Percentiles rank a stretch among this genome's conserved stretches.
Conservation (phyloP, 64 coral and sea anemone genomes). For the Stichodactyla helianthus region DNA sequence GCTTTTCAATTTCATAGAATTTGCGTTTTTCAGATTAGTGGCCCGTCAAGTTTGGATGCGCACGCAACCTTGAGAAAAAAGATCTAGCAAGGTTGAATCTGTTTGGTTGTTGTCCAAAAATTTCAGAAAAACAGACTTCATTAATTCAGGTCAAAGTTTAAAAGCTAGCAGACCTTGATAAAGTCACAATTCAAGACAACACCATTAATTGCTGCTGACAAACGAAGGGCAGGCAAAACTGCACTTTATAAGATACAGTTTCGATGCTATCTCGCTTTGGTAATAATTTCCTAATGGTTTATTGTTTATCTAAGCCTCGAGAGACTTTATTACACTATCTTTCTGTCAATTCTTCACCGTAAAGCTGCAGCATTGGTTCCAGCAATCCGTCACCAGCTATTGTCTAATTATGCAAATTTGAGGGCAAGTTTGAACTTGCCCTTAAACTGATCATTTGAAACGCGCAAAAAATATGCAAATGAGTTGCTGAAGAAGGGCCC, state of each 20-base stretch:
- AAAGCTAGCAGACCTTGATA: not conserved
- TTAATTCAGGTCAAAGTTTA: not conserved
- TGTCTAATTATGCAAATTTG: not conserved
- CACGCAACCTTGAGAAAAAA: too few relatives aligned
- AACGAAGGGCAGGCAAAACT: not conserved
- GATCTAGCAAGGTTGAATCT: too few relatives aligned
- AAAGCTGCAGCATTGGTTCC: not conserved
- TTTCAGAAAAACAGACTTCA: not conserved
- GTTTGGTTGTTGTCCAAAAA: not conserved
- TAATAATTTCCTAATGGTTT: not conserved
- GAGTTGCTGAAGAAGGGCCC: not conserved
- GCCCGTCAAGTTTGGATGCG: too few relatives aligned
- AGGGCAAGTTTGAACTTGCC: not conserved
- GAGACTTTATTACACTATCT: not conserved
- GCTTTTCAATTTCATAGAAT: too few relatives aligned
- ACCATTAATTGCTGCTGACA: not conserved
- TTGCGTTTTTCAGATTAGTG: too few relatives aligned
- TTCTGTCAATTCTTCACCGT: not conserved
- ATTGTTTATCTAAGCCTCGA: not conserved
- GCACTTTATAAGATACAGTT: not conserved
- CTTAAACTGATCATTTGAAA: not conserved
- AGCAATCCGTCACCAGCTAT: not conserved
- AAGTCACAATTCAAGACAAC: not conserved
- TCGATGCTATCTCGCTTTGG: not conserved
- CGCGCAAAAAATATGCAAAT: not conserved